phyloP scores from a whole-genome alignment of 2,888 invertebrate genomes.

The Lasius platythorax region DNA sequence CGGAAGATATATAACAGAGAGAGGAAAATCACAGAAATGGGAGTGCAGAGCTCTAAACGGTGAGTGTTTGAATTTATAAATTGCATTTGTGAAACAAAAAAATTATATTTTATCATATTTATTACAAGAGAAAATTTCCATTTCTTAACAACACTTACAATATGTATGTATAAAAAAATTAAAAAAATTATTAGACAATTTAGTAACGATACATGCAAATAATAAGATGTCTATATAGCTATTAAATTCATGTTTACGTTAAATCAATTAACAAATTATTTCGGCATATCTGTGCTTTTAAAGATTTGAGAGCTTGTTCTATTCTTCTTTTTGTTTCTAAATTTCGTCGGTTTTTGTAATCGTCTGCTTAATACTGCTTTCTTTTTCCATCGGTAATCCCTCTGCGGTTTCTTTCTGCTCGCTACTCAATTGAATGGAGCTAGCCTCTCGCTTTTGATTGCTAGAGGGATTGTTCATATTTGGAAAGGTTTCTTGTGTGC shows the following conservation, averaged over 20 bases:
- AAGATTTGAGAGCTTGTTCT: not conserved
- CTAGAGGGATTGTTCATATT: not conserved
- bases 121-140: not conserved
- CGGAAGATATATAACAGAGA: constrained; percentile 15
- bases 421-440: not conserved
- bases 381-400: not conserved
- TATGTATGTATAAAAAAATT: constrained; percentile 27
- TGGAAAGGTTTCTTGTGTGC: not conserved
- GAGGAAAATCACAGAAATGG: constrained; percentile 54
- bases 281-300: not conserved
- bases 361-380: not conserved
- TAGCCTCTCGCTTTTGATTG: not conserved
- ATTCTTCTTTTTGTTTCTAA: not conserved
- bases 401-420: not conserved
- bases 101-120: constrained; percentile 12
- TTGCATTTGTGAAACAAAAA: not conserved
- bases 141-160: constrained; percentile 6
- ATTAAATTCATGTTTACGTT: not conserved
- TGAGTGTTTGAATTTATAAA: constrained; percentile 26
- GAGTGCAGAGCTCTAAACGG: constrained; percentile 68
- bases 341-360: not conserved
- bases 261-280: constrained; percentile 21
- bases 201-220: constrained; percentile 15
- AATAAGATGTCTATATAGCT: not conserved
- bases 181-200: constrained; percentile 21